Evolutionary conservation across 2,797 vertebrate species (phyloP), one percentile per base, ranked within the genome.

Genomic region (Cuniculus paca): DNA sequence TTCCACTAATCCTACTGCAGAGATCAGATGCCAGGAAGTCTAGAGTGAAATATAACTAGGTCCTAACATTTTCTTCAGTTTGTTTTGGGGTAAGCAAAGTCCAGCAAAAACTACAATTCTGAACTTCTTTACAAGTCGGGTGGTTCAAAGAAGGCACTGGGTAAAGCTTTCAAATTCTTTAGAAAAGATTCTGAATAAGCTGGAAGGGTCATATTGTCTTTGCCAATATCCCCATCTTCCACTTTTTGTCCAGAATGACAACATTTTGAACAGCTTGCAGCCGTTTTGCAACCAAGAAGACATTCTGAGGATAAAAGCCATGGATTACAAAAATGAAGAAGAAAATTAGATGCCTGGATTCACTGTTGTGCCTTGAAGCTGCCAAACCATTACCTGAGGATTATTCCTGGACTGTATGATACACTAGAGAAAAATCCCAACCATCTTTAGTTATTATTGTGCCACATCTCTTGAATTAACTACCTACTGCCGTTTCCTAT

Each of bases 291-390:
- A 70, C 56, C 77, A 84, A 13, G 24, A 77, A 42, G 72, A 39
- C 92, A 77, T 65, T 31, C 4, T 85, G 72, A 95, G 56, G 39
- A 80, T 68, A 60, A 88, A 94, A 94, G 79, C 39, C 75, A 65
- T 50, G 8, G 17, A 88, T 14, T 80, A 68, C 42, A 60, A 31
- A 96, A 60, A 75, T 45, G 4, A 10, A 75, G 54, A 90, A 72
- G 56, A 63, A 95, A 78, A 58, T 78, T 39, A 77, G 26, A 65
- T 42, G 13, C 72, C 70, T 80, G 54, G 34, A 42, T 74, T 91
- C 36, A 56, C 2, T 75, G 31, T 9, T 50, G 78, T 81, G 28
- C 45, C 54, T 42, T 83, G n/a, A 83, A 92, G 70, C 50, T 84
- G 45, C 39, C 54, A 45, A 56, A 63, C 9, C 4, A 48, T 26